Conservation (phyloP, 2,797 vertebrate genomes). For the Gymnopithys bicolor region DNA sequence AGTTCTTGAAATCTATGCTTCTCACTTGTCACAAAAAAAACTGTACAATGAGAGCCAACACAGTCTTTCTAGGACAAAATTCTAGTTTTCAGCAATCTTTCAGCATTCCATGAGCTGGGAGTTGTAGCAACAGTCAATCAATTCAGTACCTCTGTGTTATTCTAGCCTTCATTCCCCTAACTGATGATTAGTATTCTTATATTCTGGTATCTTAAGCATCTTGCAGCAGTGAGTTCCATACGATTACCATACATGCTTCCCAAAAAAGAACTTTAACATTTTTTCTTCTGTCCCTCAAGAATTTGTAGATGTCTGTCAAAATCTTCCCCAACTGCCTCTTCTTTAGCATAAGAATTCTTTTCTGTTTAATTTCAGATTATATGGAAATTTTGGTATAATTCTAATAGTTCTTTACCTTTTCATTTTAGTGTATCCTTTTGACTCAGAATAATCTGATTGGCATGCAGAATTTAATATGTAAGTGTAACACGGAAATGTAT, state of each 20-base stretch:
- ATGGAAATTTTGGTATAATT: not conserved
- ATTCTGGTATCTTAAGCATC: not conserved
- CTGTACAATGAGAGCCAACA: not conserved
- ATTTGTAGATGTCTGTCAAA: not conserved
- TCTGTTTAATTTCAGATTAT: not conserved
- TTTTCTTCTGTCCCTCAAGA: not conserved
- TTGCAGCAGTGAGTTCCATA: not conserved
- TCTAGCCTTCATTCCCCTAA: not conserved
- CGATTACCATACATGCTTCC: not conserved
- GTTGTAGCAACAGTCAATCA: not conserved
- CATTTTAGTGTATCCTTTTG: not conserved
- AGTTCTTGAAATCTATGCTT: not conserved
- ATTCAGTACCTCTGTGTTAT: not conserved
- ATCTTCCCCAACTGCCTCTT: not conserved
- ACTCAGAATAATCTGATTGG: not conserved
- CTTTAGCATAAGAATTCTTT: not conserved
- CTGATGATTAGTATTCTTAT: not conserved
- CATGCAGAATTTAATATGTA: not conserved
- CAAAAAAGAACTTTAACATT: not conserved
- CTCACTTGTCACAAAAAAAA: not conserved
- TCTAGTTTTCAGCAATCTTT: not conserved
- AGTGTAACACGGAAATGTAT: not conserved
- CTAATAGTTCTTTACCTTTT: not conserved
- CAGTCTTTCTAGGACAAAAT: not conserved
- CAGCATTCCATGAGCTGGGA: not conserved